phyloP scores from a whole-genome alignment of 2,888 invertebrate species.

The Cantharis rustica region DNA sequence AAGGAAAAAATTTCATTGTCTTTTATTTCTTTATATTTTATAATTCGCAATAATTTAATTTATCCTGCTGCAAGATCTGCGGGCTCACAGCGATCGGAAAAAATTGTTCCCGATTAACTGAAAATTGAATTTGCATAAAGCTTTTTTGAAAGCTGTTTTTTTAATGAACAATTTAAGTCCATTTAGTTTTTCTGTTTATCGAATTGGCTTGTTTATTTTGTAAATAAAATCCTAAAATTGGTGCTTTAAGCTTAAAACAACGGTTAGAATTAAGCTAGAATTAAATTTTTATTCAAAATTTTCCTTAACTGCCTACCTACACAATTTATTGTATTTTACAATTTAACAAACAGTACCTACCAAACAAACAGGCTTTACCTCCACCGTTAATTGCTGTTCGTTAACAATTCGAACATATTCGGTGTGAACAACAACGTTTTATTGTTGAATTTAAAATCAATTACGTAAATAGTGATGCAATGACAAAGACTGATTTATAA shows the following conservation, averaged over 20 bases:
- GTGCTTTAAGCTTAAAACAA: neutral
- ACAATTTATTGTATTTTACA: neutral
- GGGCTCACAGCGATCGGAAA: neutral
- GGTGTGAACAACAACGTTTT: neutral
- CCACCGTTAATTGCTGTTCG: neutral
- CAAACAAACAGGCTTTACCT: no score
- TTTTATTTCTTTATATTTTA: neutral
- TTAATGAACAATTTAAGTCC: neutral
- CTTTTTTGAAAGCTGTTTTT: neutral
- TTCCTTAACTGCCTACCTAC: neutral
- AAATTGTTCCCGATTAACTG: neutral
- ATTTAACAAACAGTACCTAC: neutral
- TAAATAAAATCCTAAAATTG: neutral
- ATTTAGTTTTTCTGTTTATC: neutral
- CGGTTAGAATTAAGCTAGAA: neutral
- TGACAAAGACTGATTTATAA: slow-evolving; percentile 22
- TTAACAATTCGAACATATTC: neutral
- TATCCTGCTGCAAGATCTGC: neutral
- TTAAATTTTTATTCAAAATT: neutral
- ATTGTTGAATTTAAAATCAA: slow-evolving; percentile 14
- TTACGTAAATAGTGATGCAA: slow-evolving; percentile 16
- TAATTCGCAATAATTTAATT: neutral
- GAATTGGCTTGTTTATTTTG: neutral
- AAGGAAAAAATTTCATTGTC: neutral
- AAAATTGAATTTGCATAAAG: neutral